Evolutionary conservation across 2,113 vertebrate species (phyloP).

Genomic region (Genyomyrus donnyi): DNA sequence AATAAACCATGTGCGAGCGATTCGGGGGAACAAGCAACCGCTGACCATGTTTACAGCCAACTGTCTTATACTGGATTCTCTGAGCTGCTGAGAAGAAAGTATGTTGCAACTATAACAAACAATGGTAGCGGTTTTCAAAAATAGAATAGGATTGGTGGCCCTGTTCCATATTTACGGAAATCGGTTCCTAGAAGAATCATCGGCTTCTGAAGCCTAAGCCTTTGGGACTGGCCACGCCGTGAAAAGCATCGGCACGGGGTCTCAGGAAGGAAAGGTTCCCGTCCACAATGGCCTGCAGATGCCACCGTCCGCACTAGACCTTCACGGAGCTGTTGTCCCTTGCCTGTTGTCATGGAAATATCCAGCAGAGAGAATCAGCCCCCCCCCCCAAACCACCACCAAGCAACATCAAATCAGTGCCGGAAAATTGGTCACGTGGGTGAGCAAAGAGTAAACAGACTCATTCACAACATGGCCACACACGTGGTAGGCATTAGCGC

Average conservation of each 20-base stretch:
- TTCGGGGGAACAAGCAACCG: not conserved
- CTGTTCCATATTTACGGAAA: slow-evolving; percentile 24
- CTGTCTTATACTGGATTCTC: not conserved
- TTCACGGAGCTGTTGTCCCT: not conserved
- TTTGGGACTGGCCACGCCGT: slow-evolving; percentile 24
- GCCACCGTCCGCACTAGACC: not conserved
- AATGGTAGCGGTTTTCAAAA: slow-evolving; percentile 39
- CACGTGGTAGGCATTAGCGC: slow-evolving; percentile 34
- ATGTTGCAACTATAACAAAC: not conserved
- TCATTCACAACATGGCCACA: slow-evolving; percentile 59
- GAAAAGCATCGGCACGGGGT: too few relatives aligned
- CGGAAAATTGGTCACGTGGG: slow-evolving; percentile 59
- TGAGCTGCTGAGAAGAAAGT: not conserved
- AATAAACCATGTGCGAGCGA: not conserved
- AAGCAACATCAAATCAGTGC: slow-evolving; percentile 46
- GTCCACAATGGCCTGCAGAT: slow-evolving; percentile 49
- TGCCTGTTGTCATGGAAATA: slow-evolving; percentile 49
- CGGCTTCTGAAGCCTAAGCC: slow-evolving; percentile 22
- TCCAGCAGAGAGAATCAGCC: slow-evolving; percentile 21
- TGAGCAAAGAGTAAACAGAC: slow-evolving; percentile 61
- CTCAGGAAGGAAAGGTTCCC: not conserved
- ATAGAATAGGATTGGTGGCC: slow-evolving; percentile 19
- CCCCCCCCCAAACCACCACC: not conserved
- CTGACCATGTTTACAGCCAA: not conserved
- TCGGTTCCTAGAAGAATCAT: slow-evolving; percentile 27